Base-by-base conservation (phyloP, 1,140 invertebrate species). In the Euschistus heros region DNA sequence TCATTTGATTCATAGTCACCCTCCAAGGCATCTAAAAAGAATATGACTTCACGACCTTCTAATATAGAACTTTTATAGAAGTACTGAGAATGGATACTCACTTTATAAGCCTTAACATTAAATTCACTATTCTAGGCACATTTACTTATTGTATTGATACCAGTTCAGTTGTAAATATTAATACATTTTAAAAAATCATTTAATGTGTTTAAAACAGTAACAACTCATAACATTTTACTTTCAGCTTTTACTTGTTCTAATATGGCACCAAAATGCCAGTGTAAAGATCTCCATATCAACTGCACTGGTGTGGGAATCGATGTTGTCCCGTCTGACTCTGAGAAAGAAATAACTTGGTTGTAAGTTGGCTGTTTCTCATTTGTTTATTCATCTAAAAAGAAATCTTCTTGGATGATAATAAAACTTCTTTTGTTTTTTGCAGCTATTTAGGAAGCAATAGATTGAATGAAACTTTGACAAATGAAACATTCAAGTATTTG, bases 241-340 rank as follows among this genome's bases (percentile, higher is more conserved):
- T 57, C 27, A 75, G 74, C 72, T 17, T 75, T 74, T 66, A 55
- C 60, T 10, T 75, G 75, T 65, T 72, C 75, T n/a, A 62, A 66
- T 15, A 61, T 66, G 15, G 71, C 71, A 15, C 68, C 67, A 2
- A 18, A 68, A n/a, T 77, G 75, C 63, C 68, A 72, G 47, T 77
- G 75, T 63, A 68, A 67, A 62, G 74, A 76, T 65, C 69, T 73
- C 15, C 68, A 71, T 27, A 74, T 76, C 24, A 75, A 76, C 64
- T 77, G 75, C 62, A 72, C 73, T 0, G 68, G 68, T 17, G 66
- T 71, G 2, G 66, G 69, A 2, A 62, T 76, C 17, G 33, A 18
- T 3, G 20, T 27, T 1, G 62, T 76, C 2, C 75, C 75, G 2
- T 63, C 68, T 8, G 71, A 75, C 30, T 69, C 71, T 15, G 75